Conservation (phyloP, 2,797 vertebrate species). For the Eurystomus glaucurus region DNA sequence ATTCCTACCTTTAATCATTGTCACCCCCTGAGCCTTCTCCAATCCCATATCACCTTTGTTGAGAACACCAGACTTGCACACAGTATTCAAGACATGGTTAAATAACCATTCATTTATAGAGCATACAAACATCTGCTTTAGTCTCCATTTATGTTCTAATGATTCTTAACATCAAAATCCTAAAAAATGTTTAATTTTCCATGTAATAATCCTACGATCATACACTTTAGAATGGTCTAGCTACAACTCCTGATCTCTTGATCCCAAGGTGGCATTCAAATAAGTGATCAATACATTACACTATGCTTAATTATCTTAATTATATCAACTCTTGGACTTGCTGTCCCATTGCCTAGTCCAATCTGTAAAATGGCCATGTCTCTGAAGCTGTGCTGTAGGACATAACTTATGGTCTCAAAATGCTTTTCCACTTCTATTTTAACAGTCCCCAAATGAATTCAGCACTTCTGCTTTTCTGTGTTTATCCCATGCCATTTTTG, state of each 20-base stretch:
- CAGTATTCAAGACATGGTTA: background rate
- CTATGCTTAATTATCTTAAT: background rate
- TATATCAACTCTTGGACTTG: background rate
- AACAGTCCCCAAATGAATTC: background rate
- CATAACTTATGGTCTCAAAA: background rate
- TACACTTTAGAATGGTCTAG: background rate
- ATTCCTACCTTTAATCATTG: background rate
- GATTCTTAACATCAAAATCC: slow-evolving; percentile 10
- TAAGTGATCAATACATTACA: background rate
- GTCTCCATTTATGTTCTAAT: slow-evolving; percentile 12
- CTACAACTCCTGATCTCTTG: slow-evolving; percentile 1
- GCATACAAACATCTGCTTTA: slow-evolving; percentile 4
- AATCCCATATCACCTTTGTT: background rate
- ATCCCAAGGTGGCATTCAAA: background rate
- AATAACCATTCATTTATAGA: background rate
- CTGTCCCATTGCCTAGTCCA: background rate
- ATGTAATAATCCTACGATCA: background rate
- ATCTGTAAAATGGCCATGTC: background rate
- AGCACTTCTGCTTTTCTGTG: background rate
- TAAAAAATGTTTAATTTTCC: slow-evolving; percentile 33
- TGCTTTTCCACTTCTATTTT: background rate
- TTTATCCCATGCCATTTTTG: background rate
- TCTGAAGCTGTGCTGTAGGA: background rate
- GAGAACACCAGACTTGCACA: background rate
- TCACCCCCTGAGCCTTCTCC: background rate